Evolutionary conservation across 2,113 vertebrate species (phyloP).

Genomic region (Mionectes macconnelli): DNA sequence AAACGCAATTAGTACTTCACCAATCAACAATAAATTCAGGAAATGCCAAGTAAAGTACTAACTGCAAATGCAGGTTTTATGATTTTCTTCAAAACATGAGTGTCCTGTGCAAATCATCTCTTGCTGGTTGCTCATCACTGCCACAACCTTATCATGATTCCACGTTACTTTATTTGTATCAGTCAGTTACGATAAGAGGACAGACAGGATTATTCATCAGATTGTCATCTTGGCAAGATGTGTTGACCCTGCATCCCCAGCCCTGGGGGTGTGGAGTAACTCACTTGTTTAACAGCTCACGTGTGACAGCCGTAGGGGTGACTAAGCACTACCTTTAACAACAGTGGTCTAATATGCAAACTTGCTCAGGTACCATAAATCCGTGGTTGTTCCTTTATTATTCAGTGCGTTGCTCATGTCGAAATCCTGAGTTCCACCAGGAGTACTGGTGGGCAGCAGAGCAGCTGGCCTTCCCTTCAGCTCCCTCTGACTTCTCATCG

Average conservation of each 20-base stretch:
- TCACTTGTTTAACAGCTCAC: neutral
- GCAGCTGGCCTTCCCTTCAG: conserved; percentile 71
- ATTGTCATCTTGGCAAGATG: neutral
- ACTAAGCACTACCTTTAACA: conserved; percentile 28
- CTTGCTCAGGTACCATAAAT: neutral
- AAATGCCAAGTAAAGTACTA: conserved; percentile 2
- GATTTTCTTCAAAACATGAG: neutral
- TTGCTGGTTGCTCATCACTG: neutral
- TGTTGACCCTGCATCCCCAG: neutral
- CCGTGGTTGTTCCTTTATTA: neutral
- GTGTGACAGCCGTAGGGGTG: neutral
- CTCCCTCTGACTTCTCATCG: conserved; percentile 64
- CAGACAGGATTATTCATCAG: neutral
- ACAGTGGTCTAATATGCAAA: neutral
- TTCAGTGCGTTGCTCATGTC: conserved; percentile 72
- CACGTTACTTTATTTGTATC: neutral
- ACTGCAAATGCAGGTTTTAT: neutral
- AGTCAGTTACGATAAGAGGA: neutral
- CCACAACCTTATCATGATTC: neutral
- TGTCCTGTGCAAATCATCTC: neutral
- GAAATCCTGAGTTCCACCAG: conserved; percentile 79
- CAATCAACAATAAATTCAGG: neutral
- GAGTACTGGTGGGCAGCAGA: conserved; percentile 71
- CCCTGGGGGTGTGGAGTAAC: neutral
- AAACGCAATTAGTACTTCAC: neutral